These are phyloP conservation scores for Eptesicus fuscus DNA, from an alignment of 2,113 vertebrate genomes.

Conservation along the genomic window DNA sequence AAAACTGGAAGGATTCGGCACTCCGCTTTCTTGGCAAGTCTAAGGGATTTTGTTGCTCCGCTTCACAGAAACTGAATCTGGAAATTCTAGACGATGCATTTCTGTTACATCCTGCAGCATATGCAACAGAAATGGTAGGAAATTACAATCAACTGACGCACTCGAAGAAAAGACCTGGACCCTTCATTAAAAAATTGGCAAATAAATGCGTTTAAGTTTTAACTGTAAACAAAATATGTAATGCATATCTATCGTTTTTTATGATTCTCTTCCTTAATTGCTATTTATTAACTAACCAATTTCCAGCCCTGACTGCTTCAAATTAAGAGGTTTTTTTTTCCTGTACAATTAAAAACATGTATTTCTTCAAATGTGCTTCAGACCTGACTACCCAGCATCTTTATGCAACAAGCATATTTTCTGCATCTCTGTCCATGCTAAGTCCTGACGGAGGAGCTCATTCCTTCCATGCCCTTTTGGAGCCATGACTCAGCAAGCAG, in stretches of 20 bases:
- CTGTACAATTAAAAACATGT: neutral
- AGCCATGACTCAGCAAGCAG: neutral
- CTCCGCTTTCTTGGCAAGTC: neutral
- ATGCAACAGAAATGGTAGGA: neutral
- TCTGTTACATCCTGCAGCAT: neutral
- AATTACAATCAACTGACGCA: neutral
- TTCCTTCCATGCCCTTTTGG: neutral
- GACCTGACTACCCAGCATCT: neutral
- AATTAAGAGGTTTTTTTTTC: neutral
- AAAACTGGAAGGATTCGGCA: neutral
- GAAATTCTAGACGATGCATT: neutral
- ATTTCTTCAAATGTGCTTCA: neutral
- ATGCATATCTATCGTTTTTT: neutral
- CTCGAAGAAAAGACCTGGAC: neutral
- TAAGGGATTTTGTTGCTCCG: neutral
- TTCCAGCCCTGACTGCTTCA: neutral
- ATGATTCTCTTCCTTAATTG: neutral
- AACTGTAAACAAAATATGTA: neutral
- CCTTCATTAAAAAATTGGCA: neutral
- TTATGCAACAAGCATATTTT: neutral
- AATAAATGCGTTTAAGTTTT: neutral
- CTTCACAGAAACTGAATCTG: neutral
- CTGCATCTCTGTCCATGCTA: neutral
- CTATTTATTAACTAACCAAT: neutral
- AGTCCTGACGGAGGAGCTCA: neutral